Conservation (phyloP, 2,888 invertebrate species). For the Agrochola circellaris region DNA sequence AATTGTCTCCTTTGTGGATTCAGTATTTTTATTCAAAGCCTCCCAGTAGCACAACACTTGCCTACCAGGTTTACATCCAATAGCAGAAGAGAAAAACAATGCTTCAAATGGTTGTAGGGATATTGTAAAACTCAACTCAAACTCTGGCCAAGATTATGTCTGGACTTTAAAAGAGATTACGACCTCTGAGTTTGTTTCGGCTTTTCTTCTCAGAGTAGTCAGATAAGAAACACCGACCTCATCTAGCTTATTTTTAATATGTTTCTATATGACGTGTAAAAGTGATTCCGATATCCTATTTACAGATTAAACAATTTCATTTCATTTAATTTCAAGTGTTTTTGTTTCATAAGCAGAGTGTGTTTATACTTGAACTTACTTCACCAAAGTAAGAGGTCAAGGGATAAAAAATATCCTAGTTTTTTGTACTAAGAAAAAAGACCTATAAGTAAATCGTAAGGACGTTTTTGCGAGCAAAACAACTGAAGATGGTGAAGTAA, state of each 20-base stretch:
- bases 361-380: constrained; percentile 6
- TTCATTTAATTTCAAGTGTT: too few species aligned
- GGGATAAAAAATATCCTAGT: background rate
- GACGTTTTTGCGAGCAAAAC: constrained; percentile 8
- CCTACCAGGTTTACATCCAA: background rate
- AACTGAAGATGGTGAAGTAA: constrained; percentile 6
- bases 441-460: background rate
- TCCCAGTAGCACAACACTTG: background rate
- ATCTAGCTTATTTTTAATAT: too few species aligned
- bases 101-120: constrained; percentile 1
- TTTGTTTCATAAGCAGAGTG: constrained; percentile 27
- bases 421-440: background rate
- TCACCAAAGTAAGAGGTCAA: background rate
- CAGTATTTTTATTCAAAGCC: background rate
- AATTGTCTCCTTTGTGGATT: background rate
- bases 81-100: constrained; percentile 13
- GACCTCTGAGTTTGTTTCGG: too few species aligned
- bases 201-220: too few species aligned
- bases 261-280: too few species aligned
- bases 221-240: too few species aligned
- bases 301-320: too few species aligned
- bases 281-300: too few species aligned
- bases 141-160: too few species aligned
- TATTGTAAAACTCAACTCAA: constrained; percentile 22
- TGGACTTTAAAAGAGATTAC: too few species aligned